A percentile compares a stretch with the other conserved stretches of the same genome.
These are phyloP conservation scores for Alca torda DNA, from an alignment of 2,797 vertebrate genomes.

Conservation along the genomic window DNA sequence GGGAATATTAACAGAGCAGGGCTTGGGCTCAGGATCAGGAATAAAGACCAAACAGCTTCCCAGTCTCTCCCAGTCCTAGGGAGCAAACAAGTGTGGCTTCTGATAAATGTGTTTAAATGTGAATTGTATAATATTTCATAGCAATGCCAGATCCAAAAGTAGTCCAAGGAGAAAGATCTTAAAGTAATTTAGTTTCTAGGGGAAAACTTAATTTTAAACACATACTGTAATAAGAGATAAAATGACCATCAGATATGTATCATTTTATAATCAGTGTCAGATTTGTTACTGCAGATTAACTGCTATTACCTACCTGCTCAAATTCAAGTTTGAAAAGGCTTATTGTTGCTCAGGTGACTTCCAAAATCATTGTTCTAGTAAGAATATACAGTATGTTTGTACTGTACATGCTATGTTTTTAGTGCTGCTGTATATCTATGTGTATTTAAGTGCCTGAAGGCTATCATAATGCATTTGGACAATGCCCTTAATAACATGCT, in stretches of 20 bases:
- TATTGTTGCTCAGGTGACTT: neutral
- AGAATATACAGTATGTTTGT: neutral
- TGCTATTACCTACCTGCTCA: neutral
- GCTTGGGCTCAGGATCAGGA: neutral
- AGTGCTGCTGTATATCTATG: neutral
- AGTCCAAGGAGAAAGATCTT: slow-evolving; percentile 6
- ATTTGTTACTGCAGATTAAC: neutral
- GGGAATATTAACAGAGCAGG: neutral
- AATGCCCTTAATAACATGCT: neutral
- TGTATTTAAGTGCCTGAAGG: neutral
- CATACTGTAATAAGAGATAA: neutral
- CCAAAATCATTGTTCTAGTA: neutral
- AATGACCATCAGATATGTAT: neutral
- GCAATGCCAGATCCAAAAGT: neutral
- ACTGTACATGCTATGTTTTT: neutral
- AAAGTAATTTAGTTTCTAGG: neutral
- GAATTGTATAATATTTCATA: neutral
- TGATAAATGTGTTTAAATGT: neutral
- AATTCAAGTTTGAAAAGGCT: neutral
- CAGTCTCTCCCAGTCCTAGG: neutral
- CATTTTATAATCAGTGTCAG: slow-evolving; percentile 7
- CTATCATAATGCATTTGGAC: neutral
- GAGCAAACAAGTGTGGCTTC: neutral
- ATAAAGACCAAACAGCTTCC: neutral
- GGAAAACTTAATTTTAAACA: slow-evolving; percentile 4